These are phyloP conservation scores for Mechanitis messenoides DNA, from an alignment of 2,888 invertebrate genomes.

Conservation along the genomic window DNA sequence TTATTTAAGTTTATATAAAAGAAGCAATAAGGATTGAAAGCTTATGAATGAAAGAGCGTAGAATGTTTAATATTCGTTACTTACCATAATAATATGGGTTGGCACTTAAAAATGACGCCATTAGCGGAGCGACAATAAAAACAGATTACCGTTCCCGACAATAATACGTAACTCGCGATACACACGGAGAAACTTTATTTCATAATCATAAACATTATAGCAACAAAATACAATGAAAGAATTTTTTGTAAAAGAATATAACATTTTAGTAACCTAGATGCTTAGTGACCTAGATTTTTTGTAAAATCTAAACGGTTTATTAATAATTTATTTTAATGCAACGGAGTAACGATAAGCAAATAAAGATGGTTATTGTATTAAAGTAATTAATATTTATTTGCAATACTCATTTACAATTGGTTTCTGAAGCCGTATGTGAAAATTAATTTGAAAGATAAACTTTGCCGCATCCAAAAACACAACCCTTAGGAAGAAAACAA, in stretches of 20 bases:
- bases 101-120: slow-evolving; percentile 44
- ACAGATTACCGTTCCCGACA: slow-evolving; percentile 50
- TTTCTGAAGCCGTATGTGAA: slow-evolving; percentile 35
- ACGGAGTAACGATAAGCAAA: too few species aligned
- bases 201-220: background rate
- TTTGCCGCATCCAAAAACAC: slow-evolving; percentile 59
- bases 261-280: too few species aligned
- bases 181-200: slow-evolving; percentile 29
- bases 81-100: slow-evolving; percentile 30
- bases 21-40: background rate
- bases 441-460: slow-evolving; percentile 56
- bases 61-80: slow-evolving; percentile 32
- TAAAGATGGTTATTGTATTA: too few species aligned
- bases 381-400: too few species aligned
- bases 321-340: too few species aligned
- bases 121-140: slow-evolving; percentile 59
- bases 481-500: slow-evolving; percentile 67
- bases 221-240: too few species aligned
- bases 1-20: background rate
- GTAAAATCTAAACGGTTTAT: too few species aligned
- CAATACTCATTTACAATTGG: background rate
- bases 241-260: too few species aligned
- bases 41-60: slow-evolving; percentile 7
- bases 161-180: slow-evolving; percentile 37
- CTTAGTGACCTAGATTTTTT: too few species aligned